phyloP scores from a whole-genome alignment of 2,888 invertebrate genomes.

The Chrysolina oricalcia region DNA sequence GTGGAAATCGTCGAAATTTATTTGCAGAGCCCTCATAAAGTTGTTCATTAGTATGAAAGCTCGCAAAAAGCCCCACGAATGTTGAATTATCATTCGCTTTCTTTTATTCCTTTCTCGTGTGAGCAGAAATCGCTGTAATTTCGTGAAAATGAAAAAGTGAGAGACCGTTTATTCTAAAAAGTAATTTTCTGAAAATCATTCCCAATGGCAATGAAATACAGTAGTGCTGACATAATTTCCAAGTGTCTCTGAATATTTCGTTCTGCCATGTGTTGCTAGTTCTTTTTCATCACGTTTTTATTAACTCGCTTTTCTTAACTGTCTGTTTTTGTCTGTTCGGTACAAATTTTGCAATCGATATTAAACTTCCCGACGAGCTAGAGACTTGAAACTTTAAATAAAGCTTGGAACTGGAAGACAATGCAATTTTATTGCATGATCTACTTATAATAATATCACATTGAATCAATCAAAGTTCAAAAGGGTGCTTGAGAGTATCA shows the following conservation, averaged over 20 bases:
- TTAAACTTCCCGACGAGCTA: too few relatives aligned
- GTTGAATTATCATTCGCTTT: conserved; percentile 32
- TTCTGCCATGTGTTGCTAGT: too few relatives aligned
- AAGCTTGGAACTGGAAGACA: too few relatives aligned
- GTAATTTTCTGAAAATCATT: background rate
- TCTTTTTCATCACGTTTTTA: too few relatives aligned
- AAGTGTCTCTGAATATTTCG: background rate
- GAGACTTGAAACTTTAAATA: too few relatives aligned
- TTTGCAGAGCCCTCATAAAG: conserved; percentile 42
- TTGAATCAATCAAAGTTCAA: too few relatives aligned
- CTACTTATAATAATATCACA: too few relatives aligned
- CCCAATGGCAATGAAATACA: background rate
- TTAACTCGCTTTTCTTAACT: too few relatives aligned
- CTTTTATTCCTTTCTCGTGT: conserved; percentile 38
- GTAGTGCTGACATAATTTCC: background rate
- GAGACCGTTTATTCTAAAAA: conserved; percentile 3
- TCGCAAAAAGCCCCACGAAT: conserved; percentile 33
- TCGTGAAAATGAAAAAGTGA: conserved; percentile 30
- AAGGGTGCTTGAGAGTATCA: too few relatives aligned
- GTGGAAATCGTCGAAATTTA: conserved; percentile 35
- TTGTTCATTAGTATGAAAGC: conserved; percentile 45
- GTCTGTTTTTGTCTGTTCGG: too few relatives aligned
- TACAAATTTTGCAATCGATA: too few relatives aligned
- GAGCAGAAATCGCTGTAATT: conserved; percentile 35
- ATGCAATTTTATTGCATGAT: too few relatives aligned